Evolutionary conservation across 2,113 vertebrate species (phyloP).

Genomic region (Gobiocypris rarus): DNA sequence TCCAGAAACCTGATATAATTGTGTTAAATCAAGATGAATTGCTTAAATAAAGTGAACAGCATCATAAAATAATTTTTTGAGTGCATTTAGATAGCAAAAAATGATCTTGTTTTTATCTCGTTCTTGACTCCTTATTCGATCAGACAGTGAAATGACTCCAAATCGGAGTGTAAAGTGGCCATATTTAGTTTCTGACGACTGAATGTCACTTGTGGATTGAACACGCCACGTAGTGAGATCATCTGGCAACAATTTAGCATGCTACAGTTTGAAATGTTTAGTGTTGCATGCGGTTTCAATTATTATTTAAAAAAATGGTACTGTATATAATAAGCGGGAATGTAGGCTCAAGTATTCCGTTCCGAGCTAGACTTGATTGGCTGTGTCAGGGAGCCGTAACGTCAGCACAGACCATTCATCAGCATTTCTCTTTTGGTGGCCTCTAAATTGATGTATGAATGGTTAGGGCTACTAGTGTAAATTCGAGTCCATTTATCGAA

Average conservation of each 20-base stretch:
- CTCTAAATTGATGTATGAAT: not conserved
- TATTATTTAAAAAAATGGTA: not conserved
- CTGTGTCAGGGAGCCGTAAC: not conserved
- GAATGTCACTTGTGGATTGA: not conserved
- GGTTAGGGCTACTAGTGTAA: slow-evolving; percentile 3
- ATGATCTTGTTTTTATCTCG: not conserved
- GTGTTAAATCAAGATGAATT: no score
- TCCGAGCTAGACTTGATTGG: not conserved
- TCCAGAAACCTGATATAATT: no score
- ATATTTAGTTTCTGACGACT: not conserved
- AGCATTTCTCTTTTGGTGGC: slow-evolving; percentile 11
- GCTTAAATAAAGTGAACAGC: no score
- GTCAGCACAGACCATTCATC: not conserved
- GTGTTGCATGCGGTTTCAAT: not conserved
- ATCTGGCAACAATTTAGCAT: not conserved
- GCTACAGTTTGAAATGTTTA: not conserved
- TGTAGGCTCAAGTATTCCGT: not conserved
- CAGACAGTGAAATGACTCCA: not conserved
- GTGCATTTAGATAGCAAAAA: not conserved
- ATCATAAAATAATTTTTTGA: no score
- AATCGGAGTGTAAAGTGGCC: not conserved
- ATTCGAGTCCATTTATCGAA: slow-evolving; percentile 6
- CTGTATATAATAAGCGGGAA: not conserved
- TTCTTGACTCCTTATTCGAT: not conserved
- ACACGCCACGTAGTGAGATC: not conserved